A percentile compares a stretch with the other conserved stretches of the same genome.
Evolutionary conservation across 2,888 invertebrate genomes (phyloP).

Genomic region (Drosophila longiperda): DNA sequence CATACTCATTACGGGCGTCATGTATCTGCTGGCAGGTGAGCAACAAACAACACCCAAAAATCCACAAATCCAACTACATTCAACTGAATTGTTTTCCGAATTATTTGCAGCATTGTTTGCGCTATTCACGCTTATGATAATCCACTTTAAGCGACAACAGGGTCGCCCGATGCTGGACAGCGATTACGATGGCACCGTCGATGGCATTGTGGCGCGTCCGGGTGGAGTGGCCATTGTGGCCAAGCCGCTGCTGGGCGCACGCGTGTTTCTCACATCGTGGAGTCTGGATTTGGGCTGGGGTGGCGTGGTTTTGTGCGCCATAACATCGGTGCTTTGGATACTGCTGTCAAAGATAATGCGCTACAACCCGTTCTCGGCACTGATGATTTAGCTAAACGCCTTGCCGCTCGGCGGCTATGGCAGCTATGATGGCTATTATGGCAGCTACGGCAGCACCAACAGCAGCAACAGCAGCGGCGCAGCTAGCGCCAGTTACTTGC

Average conservation of each 20-base stretch:
- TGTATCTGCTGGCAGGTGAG: slow-evolving; percentile 96
- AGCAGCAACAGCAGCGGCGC: slow-evolving; percentile 68
- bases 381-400: slow-evolving; percentile 87
- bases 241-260: slow-evolving; percentile 87
- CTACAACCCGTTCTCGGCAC: slow-evolving; percentile 92
- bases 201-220: slow-evolving; percentile 88
- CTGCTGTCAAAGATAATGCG: slow-evolving; percentile 95
- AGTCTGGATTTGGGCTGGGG: slow-evolving; percentile 94
- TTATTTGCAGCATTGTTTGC: slow-evolving; percentile 92
- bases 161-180: slow-evolving; percentile 87
- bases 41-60: slow-evolving; percentile 22
- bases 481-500: slow-evolving; percentile 65
- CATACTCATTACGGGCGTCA: slow-evolving; percentile 96
- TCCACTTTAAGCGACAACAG: slow-evolving; percentile 95
- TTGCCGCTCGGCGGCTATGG: slow-evolving; percentile 75
- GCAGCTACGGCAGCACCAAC: slow-evolving; percentile 67
- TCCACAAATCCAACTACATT: not conserved
- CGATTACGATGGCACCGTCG: slow-evolving; percentile 89
- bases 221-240: slow-evolving; percentile 86
- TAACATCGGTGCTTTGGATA: slow-evolving; percentile 94
- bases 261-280: slow-evolving; percentile 92
- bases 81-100: not conserved
- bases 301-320: slow-evolving; percentile 92
- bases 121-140: slow-evolving; percentile 95
- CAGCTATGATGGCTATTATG: slow-evolving; percentile 50